Evolutionary conservation across 1,140 invertebrate species (phyloP), one percentile per base, ranked within the genome.

Genomic region (Drosophila busckii): DNA sequence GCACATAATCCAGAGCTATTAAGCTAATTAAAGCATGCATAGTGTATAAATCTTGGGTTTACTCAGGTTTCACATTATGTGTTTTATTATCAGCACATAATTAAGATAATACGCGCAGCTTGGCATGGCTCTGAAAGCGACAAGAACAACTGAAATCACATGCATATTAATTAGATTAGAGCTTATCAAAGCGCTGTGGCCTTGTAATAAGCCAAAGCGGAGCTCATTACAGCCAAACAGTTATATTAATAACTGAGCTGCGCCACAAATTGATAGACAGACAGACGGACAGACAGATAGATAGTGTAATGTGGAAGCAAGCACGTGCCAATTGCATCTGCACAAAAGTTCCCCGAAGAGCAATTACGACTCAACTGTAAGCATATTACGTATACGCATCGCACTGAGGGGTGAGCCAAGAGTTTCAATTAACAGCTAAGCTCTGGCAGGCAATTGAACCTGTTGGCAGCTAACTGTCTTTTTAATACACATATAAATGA

Each of bases 321-420:
- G 28, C 56, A 60, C 56, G 56, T 45, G 49, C 56, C 32, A 20
- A 53, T 46, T 46, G 32, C 31, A 46, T 59, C 13, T 31, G 42
- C 42, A 48, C 44, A 35, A 17, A 34, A 19, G n/a, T 46, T 29
- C 10, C 15, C 41, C 13, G 17, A 13, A 26, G 23, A 19, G 6
- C 3, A 41, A 12, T 16, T 20, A 15, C 13, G 5, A 34, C 4
- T 13, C 52, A 46, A 37, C 55, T 42, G 55, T 29, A 59, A 29
- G 46, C 23, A 20, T 20, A 53, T 60, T 38, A 60, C 42, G 56
- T 60, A 54, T 60, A 60, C 56, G 56, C 40, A 45, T 10, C 12
- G 34, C 29, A 23, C 12, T n/a, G n/a, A n/a, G n/a, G n/a, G n/a
- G n/a, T n/a, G 2, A 5, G 8, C 10, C 34, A 37, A 41, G 44